Evolutionary conservation across 1,140 invertebrate genomes (phyloP), one percentile per base, ranked within the genome.

Genomic region (Pinna nobilis): DNA sequence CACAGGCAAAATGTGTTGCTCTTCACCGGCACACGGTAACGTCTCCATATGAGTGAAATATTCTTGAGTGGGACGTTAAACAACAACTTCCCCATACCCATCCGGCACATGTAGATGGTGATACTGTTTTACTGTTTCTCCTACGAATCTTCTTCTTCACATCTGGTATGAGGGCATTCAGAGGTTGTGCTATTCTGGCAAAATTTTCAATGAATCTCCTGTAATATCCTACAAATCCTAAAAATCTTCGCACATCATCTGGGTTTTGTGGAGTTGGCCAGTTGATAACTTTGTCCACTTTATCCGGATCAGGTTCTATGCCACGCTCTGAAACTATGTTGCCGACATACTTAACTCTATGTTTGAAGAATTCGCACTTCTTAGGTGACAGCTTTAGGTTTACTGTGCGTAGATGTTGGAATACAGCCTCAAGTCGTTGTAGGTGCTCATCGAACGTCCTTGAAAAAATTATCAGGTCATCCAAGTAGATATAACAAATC

Each of bases 331-430:
- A 69, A 23, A 87, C 68, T 9, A 63, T 47, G 47, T 83, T 72
- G 2, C 82, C 82, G 0, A 84, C 39, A 63, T 79, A 82, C 13
- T 44, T 60, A 13, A 83, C 66, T 60, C 44, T n/a, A 6, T 23
- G 66, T 51, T 83, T 68, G n/a, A 83, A 85, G 77, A 91, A 91
- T 49, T 88, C 66, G 37, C 76, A 78, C 32, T 78, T 78, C 33
- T 47, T 55, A 6, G 63, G 66, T 39, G 57, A 49, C 4, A 70
- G 33, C 61, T 74, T 74, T 6, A 78, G 44, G 6, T 60, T 60
- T 53, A 25, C 23, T 28, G 55, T 44, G 6, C 44, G 20, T 11
- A 78, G 30, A 25, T 57, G 35, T 25, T 74, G 18, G 30, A 78
- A 70, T 6, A 74, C 71, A 39, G 33, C n/a, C 28, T 39, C 11